Conservation (phyloP, 2,888 invertebrate genomes). For the Cheilosia vulpina region DNA sequence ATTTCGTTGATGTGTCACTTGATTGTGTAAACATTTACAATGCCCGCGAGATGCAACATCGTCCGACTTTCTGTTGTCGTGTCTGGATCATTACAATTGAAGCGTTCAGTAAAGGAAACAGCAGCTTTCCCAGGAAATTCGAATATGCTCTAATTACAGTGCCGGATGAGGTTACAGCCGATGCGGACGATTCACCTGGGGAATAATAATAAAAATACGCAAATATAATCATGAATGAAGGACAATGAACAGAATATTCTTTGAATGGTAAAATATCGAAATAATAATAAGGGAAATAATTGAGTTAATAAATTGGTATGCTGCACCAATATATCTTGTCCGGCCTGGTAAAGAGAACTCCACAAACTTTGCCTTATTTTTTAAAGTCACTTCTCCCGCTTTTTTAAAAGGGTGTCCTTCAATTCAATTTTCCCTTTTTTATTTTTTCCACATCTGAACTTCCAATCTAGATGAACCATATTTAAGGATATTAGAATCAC, state of each 20-base stretch:
- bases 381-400: too few relatives aligned
- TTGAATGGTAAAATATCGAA: not conserved
- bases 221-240: not conserved
- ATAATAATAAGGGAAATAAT: too few relatives aligned
- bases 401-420: too few relatives aligned
- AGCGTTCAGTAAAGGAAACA: conserved; percentile 76
- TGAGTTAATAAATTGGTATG: too few relatives aligned
- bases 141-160: conserved; percentile 81
- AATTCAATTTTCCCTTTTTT: too few relatives aligned
- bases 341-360: too few relatives aligned
- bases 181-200: conserved; percentile 82
- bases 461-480: too few relatives aligned
- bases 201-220: conserved; percentile 15
- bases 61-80: conserved; percentile 77
- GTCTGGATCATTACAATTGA: conserved; percentile 77
- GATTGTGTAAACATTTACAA: conserved; percentile 20
- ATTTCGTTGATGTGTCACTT: too few relatives aligned
- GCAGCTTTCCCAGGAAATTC: conserved; percentile 79
- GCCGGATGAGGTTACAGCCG: conserved; percentile 82
- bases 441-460: too few relatives aligned
- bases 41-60: conserved; percentile 26
- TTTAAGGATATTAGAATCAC: too few relatives aligned
- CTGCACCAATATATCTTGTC: too few relatives aligned
- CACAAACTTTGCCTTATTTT: too few relatives aligned
- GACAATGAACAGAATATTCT: not conserved